phyloP scores from a whole-genome alignment of 2,797 vertebrate species.

The Pseudotriccus pelzelni region DNA sequence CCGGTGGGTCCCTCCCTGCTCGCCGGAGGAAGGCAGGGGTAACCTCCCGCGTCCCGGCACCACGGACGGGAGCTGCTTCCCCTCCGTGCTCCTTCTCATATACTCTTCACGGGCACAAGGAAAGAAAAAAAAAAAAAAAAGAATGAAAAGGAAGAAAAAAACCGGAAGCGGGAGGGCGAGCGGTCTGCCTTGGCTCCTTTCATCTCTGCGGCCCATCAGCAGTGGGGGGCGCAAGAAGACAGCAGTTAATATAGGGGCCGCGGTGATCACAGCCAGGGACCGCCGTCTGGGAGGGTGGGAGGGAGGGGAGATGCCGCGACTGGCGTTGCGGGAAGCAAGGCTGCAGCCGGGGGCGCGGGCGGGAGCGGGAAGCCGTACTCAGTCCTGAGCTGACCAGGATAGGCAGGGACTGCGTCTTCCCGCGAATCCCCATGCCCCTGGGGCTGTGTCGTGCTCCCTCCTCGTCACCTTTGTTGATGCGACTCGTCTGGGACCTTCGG shows the following conservation, averaged over 20 bases:
- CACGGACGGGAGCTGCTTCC: not conserved
- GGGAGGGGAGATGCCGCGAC: not conserved
- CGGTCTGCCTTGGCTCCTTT: constrained; percentile 38
- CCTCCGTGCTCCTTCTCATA: not conserved
- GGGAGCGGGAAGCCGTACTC: no score
- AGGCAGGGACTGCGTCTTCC: not conserved
- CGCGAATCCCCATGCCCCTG: accelerated
- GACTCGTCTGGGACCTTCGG: not conserved
- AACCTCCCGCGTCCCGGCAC: accelerated
- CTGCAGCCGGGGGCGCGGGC: not conserved
- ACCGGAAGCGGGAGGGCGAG: accelerated
- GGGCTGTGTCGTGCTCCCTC: not conserved
- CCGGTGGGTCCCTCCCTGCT: not conserved
- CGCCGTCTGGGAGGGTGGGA: not conserved
- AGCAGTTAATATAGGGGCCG: constrained; percentile 71
- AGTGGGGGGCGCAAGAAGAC: constrained; percentile 85
- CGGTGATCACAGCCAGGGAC: constrained; percentile 22
- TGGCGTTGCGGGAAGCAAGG: not conserved
- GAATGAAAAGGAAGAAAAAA: not conserved
- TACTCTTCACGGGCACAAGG: not conserved
- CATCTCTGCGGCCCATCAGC: constrained; percentile 74
- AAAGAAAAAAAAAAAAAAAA: accelerated
- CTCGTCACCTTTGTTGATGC: not conserved
- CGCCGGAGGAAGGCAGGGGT: not conserved
- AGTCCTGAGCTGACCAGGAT: not conserved